Conservation (phyloP, 2,888 invertebrate species). For the Acrobeloides nanus region DNA sequence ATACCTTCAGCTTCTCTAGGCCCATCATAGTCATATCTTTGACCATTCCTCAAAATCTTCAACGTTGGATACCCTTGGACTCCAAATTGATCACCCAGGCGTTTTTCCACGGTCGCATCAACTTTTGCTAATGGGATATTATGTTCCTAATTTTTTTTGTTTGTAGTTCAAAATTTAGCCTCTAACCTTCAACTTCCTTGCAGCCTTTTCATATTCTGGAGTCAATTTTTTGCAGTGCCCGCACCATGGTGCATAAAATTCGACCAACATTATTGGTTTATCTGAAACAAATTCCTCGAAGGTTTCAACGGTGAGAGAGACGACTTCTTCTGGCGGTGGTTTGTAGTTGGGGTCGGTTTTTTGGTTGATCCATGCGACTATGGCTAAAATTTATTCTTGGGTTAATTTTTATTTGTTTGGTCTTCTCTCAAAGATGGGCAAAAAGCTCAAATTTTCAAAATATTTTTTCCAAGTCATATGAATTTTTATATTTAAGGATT, state of each 20-base stretch:
- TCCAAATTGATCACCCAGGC: conserved; percentile 57
- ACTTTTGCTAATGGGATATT: conserved; percentile 60
- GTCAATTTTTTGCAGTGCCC: conserved; percentile 59
- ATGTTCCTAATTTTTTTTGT: no score
- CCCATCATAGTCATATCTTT: conserved; percentile 59
- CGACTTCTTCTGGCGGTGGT: conserved; percentile 60
- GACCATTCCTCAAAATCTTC: conserved; percentile 58
- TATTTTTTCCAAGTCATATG: background rate
- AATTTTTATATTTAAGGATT: no score
- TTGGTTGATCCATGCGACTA: conserved; percentile 59
- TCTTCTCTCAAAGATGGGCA: background rate
- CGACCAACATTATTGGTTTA: conserved; percentile 58
- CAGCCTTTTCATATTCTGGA: conserved; percentile 60
- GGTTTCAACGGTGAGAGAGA: conserved; percentile 58
- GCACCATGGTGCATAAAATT: conserved; percentile 63
- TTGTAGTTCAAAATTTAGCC: no score
- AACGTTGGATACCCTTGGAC: conserved; percentile 61
- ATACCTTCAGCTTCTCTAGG: conserved; percentile 54
- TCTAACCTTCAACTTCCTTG: conserved; percentile 42
- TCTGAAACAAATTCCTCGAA: conserved; percentile 57
- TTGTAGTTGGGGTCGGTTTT: conserved; percentile 59
- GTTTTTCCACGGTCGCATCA: conserved; percentile 59
- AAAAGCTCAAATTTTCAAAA: no score
- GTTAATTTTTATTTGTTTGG: background rate
- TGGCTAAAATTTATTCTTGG: conserved; percentile 54